These are phyloP conservation scores for Hippoglossus hippoglossus DNA, from an alignment of 2,797 vertebrate species.

Conservation along the genomic window DNA sequence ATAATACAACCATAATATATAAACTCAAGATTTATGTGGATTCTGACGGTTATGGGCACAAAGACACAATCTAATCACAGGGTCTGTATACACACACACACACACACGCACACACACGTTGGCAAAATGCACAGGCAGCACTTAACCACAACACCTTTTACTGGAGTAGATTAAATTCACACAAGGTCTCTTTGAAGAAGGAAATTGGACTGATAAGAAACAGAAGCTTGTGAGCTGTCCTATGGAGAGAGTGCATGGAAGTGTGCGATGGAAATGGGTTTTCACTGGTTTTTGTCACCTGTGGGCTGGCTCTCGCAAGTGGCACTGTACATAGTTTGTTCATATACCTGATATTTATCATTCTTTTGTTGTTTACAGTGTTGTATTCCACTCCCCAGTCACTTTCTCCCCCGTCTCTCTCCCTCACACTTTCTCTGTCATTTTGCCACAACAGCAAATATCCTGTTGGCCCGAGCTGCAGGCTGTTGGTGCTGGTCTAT, in stretches of 20 bases:
- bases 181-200: slow-evolving; percentile 87
- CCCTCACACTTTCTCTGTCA: slow-evolving; percentile 72
- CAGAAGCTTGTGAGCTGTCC: slow-evolving; percentile 62
- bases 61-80: slow-evolving; percentile 49
- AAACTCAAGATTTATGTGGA: slow-evolving; percentile 50
- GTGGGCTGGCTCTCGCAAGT: slow-evolving; percentile 36
- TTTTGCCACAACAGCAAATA: slow-evolving; percentile 95
- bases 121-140: slow-evolving; percentile 72
- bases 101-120: slow-evolving; percentile 40
- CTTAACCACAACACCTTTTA: slow-evolving; percentile 76
- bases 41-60: slow-evolving; percentile 31
- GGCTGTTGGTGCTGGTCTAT: slow-evolving; percentile 84
- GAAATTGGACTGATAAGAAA: slow-evolving; percentile 92
- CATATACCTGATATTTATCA: slow-evolving; percentile 51
- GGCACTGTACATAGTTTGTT: slow-evolving; percentile 35
- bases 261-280: slow-evolving; percentile 60
- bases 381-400: slow-evolving; percentile 31
- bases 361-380: slow-evolving; percentile 53
- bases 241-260: slow-evolving; percentile 50
- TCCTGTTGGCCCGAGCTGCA: slow-evolving; percentile 90
- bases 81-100: slow-evolving; percentile 29
- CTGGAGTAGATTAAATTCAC: slow-evolving; percentile 88
- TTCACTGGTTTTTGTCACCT: slow-evolving; percentile 68
- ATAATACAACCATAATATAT: slow-evolving; percentile 39
- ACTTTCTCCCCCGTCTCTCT: slow-evolving; percentile 55